Base-by-base conservation (phyloP, 2,797 vertebrate genomes). In the Valencia hispanica region DNA sequence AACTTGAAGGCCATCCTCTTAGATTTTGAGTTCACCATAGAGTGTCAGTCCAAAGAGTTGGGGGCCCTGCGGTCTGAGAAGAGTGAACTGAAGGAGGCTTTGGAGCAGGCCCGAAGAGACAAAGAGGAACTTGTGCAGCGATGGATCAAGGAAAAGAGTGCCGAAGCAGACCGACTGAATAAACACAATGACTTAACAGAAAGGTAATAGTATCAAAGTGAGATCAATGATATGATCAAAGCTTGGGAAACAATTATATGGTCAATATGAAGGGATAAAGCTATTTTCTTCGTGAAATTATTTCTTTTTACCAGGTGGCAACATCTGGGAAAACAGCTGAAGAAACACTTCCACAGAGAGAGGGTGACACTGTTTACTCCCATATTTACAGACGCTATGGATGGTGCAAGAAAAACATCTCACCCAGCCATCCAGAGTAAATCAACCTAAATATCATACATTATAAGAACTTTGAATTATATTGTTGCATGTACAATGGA, bases 81-180 rank as follows among this genome's bases (percentile, higher is more conserved):
- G 75, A 80, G n/a, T 51, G 75, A 43, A 43, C 84, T 94, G 6
- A 89, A 73, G 48, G 88, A 90, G 73, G 83, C 86, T 0, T 51
- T 94, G 77, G 73, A 69, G 0, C 70, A 82, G 22, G 78, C 84
- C 8, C n/a, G 17, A 51, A 72, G 45, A 63, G 93, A 94, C 70
- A 93, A 94, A 22, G 94, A 95, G 43, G 79, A 87, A 65, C 89
- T 95, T 4, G 22, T 95, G 55, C 91, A 93, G 50, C 89, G 94
- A 43, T 95, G 95, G 94, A 87, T 96, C 86, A 91, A 93, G 69
- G 94, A 94, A 86, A 96, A 95, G 79, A 90, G 83, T 59, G 84
- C 86, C 57, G 94, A 93, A 83, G 94, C 95, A 0, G 87, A 90
- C 27, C 87, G 95, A 79, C 30, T 96, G 72, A 96, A 96, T 84